Conservation (phyloP, 1,140 invertebrate genomes). For the Goniozus legneri region DNA sequence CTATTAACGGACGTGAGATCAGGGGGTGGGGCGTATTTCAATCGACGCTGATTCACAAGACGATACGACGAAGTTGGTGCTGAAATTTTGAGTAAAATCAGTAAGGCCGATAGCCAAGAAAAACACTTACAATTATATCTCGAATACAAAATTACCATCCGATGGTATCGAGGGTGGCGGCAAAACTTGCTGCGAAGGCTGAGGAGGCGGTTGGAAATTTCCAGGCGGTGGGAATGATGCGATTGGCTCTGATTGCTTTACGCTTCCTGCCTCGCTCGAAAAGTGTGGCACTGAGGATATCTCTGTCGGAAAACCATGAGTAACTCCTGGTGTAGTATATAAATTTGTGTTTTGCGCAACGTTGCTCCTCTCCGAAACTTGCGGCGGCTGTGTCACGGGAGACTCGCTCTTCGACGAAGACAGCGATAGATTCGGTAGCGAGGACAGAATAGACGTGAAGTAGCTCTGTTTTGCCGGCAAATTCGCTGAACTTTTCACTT, state of each 20-base stretch:
- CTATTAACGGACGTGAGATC: conserved; percentile 33
- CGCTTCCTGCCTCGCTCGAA: too few species aligned
- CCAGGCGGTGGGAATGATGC: too few species aligned
- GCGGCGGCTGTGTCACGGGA: conserved; percentile 6
- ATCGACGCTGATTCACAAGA: conserved; percentile 44
- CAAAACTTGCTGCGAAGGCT: not conserved
- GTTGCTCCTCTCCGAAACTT: conserved; percentile 4
- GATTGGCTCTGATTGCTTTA: too few species aligned
- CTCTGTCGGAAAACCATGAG: conserved; percentile 5
- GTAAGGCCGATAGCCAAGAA: too few species aligned
- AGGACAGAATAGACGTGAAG: conserved; percentile 45
- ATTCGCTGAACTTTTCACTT: not conserved
- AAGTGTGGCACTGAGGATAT: too few species aligned
- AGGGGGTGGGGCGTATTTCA: conserved; percentile 47
- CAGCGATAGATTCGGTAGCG: conserved; percentile 43
- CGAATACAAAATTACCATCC: conserved; percentile 16
- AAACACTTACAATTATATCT: too few species aligned
- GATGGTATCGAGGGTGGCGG: conserved; percentile 15
- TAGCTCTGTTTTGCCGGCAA: conserved; percentile 38
- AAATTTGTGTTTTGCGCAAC: conserved; percentile 10
- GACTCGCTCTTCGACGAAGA: conserved; percentile 31
- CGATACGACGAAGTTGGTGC: conserved; percentile 39
- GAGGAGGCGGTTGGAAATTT: not conserved
- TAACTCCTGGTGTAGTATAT: conserved; percentile 11
- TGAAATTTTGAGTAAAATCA: too few species aligned